Percentiles rank a stretch among this genome's conserved stretches.
Conservation (phyloP, 2,888 invertebrate genomes). For the Sympetrum striolatum region DNA sequence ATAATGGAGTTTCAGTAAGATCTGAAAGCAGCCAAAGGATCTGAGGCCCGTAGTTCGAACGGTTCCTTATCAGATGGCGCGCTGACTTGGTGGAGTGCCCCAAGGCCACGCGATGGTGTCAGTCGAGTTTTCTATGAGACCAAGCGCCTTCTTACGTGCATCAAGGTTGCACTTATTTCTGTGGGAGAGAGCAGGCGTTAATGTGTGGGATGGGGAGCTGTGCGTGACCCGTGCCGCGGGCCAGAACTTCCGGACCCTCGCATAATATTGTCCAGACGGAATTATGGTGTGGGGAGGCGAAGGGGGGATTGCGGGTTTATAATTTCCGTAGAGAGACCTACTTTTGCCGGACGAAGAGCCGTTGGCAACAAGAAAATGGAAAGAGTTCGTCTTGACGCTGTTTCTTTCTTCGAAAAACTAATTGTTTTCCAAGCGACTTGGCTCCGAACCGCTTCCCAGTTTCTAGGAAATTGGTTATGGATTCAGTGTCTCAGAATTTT, state of each 20-base stretch:
- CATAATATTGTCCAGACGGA: not conserved
- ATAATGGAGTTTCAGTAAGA: not conserved
- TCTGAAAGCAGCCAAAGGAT: not conserved
- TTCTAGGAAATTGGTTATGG: no score
- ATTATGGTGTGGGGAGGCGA: not conserved
- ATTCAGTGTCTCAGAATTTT: no score
- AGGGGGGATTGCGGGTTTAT: not conserved
- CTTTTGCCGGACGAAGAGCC: no score
- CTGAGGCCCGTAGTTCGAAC: not conserved
- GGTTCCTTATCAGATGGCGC: not conserved
- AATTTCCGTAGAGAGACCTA: no score
- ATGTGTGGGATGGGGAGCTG: not conserved
- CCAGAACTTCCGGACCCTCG: not conserved
- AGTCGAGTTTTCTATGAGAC: not conserved
- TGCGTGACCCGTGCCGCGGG: not conserved
- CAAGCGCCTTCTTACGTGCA: not conserved
- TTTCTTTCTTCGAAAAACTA: no score
- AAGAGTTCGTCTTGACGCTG: no score
- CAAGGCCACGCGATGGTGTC: not conserved
- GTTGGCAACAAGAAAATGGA: no score
- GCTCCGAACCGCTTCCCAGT: no score
- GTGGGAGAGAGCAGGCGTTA: not conserved
- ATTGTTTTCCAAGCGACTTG: no score
- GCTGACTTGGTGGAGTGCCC: not conserved
- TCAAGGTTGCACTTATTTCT: not conserved